phyloP scores from a whole-genome alignment of 2,113 vertebrate genomes.

The Piaya cayana region DNA sequence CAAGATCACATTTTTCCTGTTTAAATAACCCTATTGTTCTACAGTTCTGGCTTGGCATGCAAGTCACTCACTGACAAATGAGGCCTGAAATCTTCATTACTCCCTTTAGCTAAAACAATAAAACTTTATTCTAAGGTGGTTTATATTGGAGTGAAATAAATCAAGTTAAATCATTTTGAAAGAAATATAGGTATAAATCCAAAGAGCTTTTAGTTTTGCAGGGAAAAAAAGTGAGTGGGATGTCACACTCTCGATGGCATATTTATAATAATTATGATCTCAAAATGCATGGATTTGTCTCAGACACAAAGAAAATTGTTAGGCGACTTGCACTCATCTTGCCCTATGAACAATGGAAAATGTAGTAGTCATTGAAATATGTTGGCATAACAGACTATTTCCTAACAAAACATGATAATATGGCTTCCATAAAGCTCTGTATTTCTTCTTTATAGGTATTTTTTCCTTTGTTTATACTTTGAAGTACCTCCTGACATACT shows the following conservation, averaged over 20 bases:
- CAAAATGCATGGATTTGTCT: not conserved
- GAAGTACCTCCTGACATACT: not conserved
- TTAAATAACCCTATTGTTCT: slow-evolving; percentile 31
- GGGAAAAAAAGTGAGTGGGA: not conserved
- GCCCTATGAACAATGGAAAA: not conserved
- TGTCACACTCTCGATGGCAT: not conserved
- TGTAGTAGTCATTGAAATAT: not conserved
- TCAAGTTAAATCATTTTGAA: slow-evolving; percentile 20
- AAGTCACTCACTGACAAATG: not conserved
- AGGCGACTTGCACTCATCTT: not conserved
- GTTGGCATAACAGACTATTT: not conserved
- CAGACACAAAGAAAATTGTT: not conserved
- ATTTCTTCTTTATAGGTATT: not conserved
- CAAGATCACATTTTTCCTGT: not conserved
- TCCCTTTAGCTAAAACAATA: slow-evolving; percentile 3
- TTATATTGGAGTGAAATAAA: slow-evolving; percentile 26
- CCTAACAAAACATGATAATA: not conserved
- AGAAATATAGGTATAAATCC: not conserved
- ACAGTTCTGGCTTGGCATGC: slow-evolving; percentile 12
- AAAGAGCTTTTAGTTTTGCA: not conserved
- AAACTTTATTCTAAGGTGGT: slow-evolving; percentile 1
- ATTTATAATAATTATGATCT: not conserved
- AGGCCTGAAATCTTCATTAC: slow-evolving; percentile 47
- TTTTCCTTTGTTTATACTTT: not conserved
- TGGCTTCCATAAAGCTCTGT: not conserved